These are phyloP conservation scores for Helarctos malayanus DNA, from an alignment of 2,797 vertebrate genomes.

Conservation along the genomic window DNA sequence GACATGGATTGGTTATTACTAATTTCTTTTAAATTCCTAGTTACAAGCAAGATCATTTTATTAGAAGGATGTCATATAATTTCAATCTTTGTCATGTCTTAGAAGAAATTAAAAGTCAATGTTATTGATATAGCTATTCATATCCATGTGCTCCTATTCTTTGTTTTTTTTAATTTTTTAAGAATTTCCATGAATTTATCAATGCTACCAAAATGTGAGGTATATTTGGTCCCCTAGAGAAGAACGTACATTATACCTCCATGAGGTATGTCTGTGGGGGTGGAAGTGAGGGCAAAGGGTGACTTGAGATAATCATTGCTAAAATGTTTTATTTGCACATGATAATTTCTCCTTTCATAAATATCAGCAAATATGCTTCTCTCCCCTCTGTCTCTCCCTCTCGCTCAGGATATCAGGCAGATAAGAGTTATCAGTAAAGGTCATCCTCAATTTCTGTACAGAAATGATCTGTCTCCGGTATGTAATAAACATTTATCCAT, in stretches of 20 bases:
- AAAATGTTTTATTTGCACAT: constrained; percentile 86
- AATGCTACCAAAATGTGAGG: neutral
- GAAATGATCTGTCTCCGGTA: constrained; percentile 99
- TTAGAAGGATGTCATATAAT: constrained; percentile 4
- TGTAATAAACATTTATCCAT: constrained; percentile 99
- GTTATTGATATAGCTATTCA: constrained; percentile 40
- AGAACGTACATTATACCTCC: neutral
- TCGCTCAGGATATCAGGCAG: constrained; percentile 94
- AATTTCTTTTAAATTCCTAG: constrained; percentile 51
- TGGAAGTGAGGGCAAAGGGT: constrained; percentile 66
- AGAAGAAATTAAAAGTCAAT: constrained; percentile 19
- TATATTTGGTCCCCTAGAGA: neutral
- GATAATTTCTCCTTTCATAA: constrained; percentile 89
- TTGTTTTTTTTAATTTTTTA: neutral
- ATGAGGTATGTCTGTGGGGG: neutral
- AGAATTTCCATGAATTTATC: neutral
- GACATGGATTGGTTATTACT: neutral
- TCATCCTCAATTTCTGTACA: constrained; percentile 99
- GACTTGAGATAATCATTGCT: constrained; percentile 66
- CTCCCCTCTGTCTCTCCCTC: constrained; percentile 82
- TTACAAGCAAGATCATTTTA: constrained; percentile 20
- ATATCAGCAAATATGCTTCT: constrained; percentile 84
- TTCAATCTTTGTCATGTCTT: neutral
- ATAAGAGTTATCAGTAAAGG: constrained; percentile 98
- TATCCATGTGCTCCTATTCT: neutral